Base-by-base conservation (phyloP, 2,113 vertebrate genomes). In the Tupaia chinensis region DNA sequence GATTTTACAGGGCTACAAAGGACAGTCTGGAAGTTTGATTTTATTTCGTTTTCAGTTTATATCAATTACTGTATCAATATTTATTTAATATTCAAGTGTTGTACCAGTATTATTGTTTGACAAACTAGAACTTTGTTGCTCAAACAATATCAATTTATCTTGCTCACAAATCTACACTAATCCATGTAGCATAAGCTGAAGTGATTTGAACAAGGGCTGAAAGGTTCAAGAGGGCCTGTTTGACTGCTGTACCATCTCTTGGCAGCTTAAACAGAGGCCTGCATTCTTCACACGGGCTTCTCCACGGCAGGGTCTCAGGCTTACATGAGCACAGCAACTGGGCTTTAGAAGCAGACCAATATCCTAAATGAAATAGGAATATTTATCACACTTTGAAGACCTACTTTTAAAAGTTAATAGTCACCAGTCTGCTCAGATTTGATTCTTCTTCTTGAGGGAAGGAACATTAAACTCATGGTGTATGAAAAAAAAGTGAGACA, bases 131-230 rank as follows among this genome's bases (percentile, higher is more conserved):
- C 60, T 61, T 61, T 44, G 14, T 61, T 25, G 7, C 16, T 85
- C 88, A 70, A 89, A 44, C 9, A 87, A 82, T 27, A 44, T 81
- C 29, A 70, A 87, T 72, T 72, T 58, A 66, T 77, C 58, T 94
- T 82, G 27, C 32, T 79, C 16, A 68, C 23, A 73, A 73, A 73
- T 61, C 32, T 66, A 7, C 3, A 83, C 17, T 32, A 17, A 79
- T 80, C 25, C 60, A 58, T 70, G 13, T 2, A 91, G 7, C 19
- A 79, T 25, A 10, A 74, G 22, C 13, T 88, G 23, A 34, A 91
- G 16, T 69, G 7, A 7, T 80, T 74, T 13, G 73, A 25, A 3
- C 20, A 7, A 5, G 13, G 1, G 13, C 23, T 83, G 53, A 77
- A 54, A 76, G 5, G 78, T 20, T 78, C 58, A 61, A 70, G 22